phyloP scores from a whole-genome alignment of 2,888 invertebrate species.

The Philaethria dido region DNA sequence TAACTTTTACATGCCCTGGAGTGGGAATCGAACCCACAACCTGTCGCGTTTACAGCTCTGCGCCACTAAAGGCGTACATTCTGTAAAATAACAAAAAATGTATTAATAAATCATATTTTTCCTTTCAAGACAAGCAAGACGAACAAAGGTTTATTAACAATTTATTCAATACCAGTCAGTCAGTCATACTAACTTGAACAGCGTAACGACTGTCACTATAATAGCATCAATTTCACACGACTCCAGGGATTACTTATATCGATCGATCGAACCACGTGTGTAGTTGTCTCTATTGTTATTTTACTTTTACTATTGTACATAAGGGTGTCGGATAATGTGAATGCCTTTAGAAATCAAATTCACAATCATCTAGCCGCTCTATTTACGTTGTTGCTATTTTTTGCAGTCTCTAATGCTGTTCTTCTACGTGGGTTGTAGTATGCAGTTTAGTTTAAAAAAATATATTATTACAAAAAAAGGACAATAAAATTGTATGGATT shows the following conservation, averaged over 20 bases:
- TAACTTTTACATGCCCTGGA: no score
- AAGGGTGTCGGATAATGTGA: constrained; percentile 16
- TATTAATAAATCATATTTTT: no score
- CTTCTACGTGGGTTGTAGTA: background rate
- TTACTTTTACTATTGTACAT: constrained; percentile 6
- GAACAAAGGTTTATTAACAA: constrained; percentile 3
- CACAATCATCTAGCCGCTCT: background rate
- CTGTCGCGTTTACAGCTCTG: no score
- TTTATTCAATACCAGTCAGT: background rate
- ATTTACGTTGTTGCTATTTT: background rate
- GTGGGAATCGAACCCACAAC: no score
- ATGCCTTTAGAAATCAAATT: constrained; percentile 20
- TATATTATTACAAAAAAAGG: background rate
- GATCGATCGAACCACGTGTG: constrained; percentile 31
- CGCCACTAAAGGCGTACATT: no score
- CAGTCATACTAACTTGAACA: background rate
- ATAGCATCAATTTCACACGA: constrained; percentile 70
- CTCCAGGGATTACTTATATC: constrained; percentile 52
- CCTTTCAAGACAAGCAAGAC: no score
- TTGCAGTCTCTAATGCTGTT: background rate
- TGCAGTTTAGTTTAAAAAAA: background rate
- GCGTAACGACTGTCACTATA: constrained; percentile 51
- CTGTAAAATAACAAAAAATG: no score
- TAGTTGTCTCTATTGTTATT: constrained; percentile 25
- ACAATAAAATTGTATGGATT: no score